Evolutionary conservation across 2,113 vertebrate genomes (phyloP).

Genomic region (Tichodroma muraria): DNA sequence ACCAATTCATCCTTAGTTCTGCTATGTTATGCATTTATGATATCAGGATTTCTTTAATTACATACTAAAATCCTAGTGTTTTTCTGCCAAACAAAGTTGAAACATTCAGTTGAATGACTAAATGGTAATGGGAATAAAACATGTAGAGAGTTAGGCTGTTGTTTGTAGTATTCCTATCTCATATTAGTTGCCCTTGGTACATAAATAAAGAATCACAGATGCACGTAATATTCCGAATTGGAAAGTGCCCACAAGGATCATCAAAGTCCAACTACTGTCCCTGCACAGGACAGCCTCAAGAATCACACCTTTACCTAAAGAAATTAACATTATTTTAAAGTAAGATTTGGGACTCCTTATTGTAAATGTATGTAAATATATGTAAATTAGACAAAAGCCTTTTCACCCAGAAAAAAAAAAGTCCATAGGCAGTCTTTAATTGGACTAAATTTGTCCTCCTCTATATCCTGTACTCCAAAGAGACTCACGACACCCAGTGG

Average conservation of each 20-base stretch:
- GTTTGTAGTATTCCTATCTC: not conserved
- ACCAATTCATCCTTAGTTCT: not conserved
- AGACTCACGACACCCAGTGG: slow-evolving; percentile 51
- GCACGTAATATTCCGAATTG: not conserved
- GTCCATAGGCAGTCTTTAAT: not conserved
- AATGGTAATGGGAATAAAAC: not conserved
- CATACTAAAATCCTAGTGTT: not conserved
- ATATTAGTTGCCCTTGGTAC: not conserved
- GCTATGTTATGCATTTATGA: not conserved
- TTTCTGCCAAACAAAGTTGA: not conserved
- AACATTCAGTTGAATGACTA: not conserved
- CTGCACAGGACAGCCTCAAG: not conserved
- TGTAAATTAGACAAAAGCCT: not conserved
- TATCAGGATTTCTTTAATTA: not conserved
- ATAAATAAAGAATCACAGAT: not conserved
- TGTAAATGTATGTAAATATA: not conserved
- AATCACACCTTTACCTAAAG: not conserved
- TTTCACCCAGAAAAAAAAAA: not conserved
- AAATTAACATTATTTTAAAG: not conserved
- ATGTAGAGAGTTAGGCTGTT: not conserved
- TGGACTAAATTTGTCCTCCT: not conserved
- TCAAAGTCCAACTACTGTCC: not conserved
- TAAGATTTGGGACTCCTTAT: not conserved
- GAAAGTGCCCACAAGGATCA: not conserved
- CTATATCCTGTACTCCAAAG: not conserved